These are phyloP conservation scores for Dasysyrphus tricinctus DNA, from an alignment of 2,888 invertebrate genomes.

Conservation along the genomic window DNA sequence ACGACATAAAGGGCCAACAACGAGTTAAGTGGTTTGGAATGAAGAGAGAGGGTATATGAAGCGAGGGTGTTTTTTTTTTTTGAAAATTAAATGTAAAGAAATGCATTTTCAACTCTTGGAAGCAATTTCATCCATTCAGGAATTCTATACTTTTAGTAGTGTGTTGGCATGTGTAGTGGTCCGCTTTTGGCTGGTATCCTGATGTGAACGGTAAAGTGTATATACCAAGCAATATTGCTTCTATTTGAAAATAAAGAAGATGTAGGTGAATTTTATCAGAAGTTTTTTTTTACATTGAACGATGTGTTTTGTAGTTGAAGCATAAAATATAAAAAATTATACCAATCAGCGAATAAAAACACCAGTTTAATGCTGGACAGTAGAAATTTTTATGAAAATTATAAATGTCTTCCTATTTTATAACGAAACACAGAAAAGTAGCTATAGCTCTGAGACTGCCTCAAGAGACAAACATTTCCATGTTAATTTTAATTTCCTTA, in stretches of 20 bases:
- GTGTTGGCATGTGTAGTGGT: slow-evolving; percentile 20
- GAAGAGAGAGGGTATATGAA: background rate
- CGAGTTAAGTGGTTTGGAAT: slow-evolving; percentile 48
- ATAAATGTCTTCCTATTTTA: no score
- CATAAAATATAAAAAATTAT: no score
- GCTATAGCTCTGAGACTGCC: no score
- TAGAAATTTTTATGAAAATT: no score
- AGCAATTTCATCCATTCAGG: slow-evolving; percentile 41
- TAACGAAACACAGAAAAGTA: no score
- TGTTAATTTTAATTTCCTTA: background rate
- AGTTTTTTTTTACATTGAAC: background rate
- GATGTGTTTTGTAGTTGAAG: no score
- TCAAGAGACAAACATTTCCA: background rate
- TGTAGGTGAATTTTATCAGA: slow-evolving; percentile 3
- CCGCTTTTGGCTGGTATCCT: slow-evolving; percentile 54
- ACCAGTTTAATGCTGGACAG: background rate
- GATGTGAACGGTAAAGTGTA: slow-evolving; percentile 23
- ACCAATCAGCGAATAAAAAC: background rate
- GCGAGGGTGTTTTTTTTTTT: slow-evolving; percentile 12
- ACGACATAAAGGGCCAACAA: slow-evolving; percentile 37
- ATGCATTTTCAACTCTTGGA: slow-evolving; percentile 66
- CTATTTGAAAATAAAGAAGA: slow-evolving; percentile 27
- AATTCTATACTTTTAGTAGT: slow-evolving; percentile 17
- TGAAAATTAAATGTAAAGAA: slow-evolving; percentile 67
- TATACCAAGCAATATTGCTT: slow-evolving; percentile 60